phyloP scores from a whole-genome alignment of 2,797 vertebrate species.

The Discoglossus pictus region DNA sequence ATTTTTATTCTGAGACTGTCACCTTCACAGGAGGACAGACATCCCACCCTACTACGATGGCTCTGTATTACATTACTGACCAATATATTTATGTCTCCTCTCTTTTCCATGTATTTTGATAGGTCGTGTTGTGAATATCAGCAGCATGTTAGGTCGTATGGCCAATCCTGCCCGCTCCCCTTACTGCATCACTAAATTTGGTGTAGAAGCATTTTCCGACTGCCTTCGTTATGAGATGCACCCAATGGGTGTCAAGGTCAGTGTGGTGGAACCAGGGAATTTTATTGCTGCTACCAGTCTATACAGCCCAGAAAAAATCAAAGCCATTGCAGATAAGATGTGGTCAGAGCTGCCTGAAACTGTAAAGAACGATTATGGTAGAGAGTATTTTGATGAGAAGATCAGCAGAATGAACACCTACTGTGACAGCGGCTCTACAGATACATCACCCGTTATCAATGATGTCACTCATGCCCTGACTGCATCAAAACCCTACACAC shows the following conservation, averaged over 20 bases:
- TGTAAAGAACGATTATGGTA: conserved; percentile 71
- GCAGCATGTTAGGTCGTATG: conserved; percentile 77
- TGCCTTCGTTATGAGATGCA: conserved; percentile 77
- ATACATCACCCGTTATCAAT: conserved; percentile 66
- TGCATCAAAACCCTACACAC: conserved; percentile 65
- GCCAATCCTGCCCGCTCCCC: conserved; percentile 71
- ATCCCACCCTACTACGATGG: no score
- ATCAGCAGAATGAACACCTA: conserved; percentile 71
- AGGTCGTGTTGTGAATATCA: conserved; percentile 77
- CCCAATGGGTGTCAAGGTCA: conserved; percentile 71
- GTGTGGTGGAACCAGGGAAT: conserved; percentile 76
- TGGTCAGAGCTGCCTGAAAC: conserved; percentile 71
- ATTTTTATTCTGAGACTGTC: no score
- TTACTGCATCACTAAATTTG: conserved; percentile 78
- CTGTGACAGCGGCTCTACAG: conserved; percentile 66
- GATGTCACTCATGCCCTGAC: conserved; percentile 69
- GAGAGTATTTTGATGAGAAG: conserved; percentile 73
- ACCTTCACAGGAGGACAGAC: no score
- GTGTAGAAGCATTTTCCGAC: conserved; percentile 77
- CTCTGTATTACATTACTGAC: no score
- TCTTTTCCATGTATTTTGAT: conserved; percentile 1
- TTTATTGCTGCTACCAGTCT: conserved; percentile 75
- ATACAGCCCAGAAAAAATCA: conserved; percentile 71
- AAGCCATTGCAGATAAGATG: conserved; percentile 71
- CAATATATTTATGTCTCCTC: no score